Conservation (phyloP, 2,113 vertebrate species). For the Cyphomyrus discorhynchus region DNA sequence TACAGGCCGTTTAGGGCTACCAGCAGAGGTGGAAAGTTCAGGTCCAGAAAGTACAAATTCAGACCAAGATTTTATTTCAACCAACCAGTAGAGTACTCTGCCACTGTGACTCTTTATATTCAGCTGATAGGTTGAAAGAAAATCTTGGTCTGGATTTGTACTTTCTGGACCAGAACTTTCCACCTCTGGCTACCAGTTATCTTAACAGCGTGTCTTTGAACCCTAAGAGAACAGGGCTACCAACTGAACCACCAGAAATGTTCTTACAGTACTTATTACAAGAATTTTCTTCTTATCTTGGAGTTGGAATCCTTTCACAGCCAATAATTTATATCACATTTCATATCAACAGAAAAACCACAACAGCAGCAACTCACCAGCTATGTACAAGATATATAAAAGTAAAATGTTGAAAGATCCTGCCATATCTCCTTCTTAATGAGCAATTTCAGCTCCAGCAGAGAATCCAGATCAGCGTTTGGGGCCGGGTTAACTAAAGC, state of each 20-base stretch:
- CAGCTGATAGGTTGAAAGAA: no score
- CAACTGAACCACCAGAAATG: neutral
- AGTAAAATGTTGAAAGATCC: constrained; percentile 28
- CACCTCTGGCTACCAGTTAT: neutral
- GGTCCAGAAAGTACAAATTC: no score
- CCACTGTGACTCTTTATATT: no score
- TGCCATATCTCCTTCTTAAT: constrained; percentile 38
- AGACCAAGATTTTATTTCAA: no score
- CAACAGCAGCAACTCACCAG: constrained; percentile 40
- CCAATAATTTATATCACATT: neutral
- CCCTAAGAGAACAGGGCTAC: neutral
- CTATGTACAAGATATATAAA: constrained; percentile 40
- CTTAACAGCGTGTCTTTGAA: neutral
- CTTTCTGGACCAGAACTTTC: no score
- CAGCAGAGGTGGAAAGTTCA: no score
- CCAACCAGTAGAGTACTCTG: no score
- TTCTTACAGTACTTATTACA: neutral
- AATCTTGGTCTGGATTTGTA: no score
- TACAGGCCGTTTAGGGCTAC: neutral
- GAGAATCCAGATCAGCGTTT: neutral
- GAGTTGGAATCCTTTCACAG: neutral
- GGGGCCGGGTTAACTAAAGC: constrained; percentile 17
- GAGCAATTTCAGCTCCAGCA: constrained; percentile 3
- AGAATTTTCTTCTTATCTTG: neutral
- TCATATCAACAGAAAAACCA: neutral